Conservation (phyloP, 1,140 invertebrate genomes). For the Drosophila rhopaloa region DNA sequence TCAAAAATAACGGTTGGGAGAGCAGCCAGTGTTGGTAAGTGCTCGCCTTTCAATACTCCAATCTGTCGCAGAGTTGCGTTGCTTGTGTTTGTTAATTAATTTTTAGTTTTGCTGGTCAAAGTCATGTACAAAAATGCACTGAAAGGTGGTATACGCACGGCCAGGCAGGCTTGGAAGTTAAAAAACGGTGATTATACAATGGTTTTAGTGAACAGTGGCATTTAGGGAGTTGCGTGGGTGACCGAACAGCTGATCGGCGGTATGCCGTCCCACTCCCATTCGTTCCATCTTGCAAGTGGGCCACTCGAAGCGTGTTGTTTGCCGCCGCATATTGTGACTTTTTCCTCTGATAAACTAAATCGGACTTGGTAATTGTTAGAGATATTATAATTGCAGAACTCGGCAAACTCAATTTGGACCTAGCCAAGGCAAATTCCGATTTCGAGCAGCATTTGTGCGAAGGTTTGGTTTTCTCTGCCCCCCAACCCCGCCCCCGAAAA, state of each 20-base stretch:
- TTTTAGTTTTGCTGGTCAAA: slow-evolving; percentile 17
- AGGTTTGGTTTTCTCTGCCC: slow-evolving; percentile 47
- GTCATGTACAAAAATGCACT: slow-evolving; percentile 78
- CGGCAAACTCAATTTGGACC: slow-evolving; percentile 76
- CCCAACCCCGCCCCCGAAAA: not conserved
- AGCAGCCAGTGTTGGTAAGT: slow-evolving; percentile 20
- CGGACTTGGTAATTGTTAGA: slow-evolving; percentile 3
- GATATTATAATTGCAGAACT: slow-evolving; percentile 67
- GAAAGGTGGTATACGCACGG: slow-evolving; percentile 72
- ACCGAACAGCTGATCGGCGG: slow-evolving; percentile 52
- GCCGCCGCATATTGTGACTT: slow-evolving; percentile 50
- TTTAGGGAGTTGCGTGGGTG: slow-evolving; percentile 10
- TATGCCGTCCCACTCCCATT: slow-evolving; percentile 29
- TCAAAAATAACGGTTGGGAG: slow-evolving; percentile 14
- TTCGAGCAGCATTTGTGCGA: slow-evolving; percentile 82
- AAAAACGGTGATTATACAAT: slow-evolving; percentile 70
- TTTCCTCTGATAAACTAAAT: slow-evolving; percentile 29
- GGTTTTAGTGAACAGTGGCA: slow-evolving; percentile 33
- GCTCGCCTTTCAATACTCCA: not conserved
- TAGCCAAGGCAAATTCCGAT: slow-evolving; percentile 76
- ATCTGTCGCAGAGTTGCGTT: slow-evolving; percentile 7
- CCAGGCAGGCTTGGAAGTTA: slow-evolving; percentile 78
- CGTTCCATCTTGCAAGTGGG: slow-evolving; percentile 46
- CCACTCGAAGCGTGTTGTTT: slow-evolving; percentile 55
- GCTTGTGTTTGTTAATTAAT: slow-evolving; percentile 11